phyloP scores from a whole-genome alignment of 2,113 vertebrate species.

The Pseudonaja textilis region DNA sequence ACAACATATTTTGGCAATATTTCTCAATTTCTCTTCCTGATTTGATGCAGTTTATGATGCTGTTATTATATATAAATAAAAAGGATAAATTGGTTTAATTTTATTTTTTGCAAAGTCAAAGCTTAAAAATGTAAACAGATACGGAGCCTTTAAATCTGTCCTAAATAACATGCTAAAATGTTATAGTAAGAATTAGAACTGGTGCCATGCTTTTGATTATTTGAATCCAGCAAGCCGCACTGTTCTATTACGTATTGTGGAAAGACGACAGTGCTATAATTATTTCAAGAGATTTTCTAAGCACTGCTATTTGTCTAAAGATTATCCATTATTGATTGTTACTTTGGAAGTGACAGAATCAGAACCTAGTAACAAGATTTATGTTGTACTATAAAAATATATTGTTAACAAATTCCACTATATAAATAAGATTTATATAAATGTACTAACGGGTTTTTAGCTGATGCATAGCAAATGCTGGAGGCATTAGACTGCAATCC shows the following conservation, averaged over 20 bases:
- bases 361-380: constrained; percentile 60
- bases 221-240: constrained; percentile 56
- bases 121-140: constrained; percentile 31
- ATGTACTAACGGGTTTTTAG: constrained; percentile 58
- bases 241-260: constrained; percentile 53
- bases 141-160: constrained; percentile 57
- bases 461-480: constrained; percentile 63
- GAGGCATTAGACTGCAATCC: constrained; percentile 60
- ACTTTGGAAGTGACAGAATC: constrained; percentile 65
- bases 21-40: background rate
- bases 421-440: constrained; percentile 53
- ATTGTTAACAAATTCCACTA: constrained; percentile 46
- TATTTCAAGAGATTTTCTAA: constrained; percentile 63
- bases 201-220: constrained; percentile 56
- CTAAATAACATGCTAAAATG: constrained; percentile 58
- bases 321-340: constrained; percentile 65
- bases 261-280: constrained; percentile 60
- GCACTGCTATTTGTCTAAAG: constrained; percentile 59
- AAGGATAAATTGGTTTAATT: constrained; percentile 38
- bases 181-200: constrained; percentile 53
- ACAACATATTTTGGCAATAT: background rate
- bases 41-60: background rate
- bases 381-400: constrained; percentile 44
- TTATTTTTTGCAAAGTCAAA: constrained; percentile 33
- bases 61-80: constrained; percentile 10